Conservation (phyloP, 53 echinoderm and acorn worm genomes). For the Arbacia lixula region DNA sequence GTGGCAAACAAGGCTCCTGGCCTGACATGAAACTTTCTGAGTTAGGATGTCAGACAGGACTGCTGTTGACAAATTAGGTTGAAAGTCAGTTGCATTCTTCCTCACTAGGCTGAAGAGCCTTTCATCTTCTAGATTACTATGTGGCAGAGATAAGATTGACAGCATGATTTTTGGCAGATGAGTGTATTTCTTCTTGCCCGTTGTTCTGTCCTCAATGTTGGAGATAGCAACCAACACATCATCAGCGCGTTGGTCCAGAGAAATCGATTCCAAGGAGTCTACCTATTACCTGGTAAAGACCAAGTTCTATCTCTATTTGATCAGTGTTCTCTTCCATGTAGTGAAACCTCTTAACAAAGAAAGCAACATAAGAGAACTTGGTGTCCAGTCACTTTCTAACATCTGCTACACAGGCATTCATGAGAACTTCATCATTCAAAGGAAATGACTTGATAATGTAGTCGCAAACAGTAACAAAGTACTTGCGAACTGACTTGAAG, state of each 20-base stretch:
- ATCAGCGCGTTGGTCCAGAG: conserved; percentile 44
- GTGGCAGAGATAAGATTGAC: background rate
- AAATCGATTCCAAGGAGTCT: background rate
- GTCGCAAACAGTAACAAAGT: conserved; percentile 56
- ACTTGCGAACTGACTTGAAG: conserved; percentile 43
- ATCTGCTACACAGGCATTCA: conserved; percentile 55
- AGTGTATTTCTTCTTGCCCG: conserved; percentile 15
- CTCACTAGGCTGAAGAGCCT: conserved; percentile 47
- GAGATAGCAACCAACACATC: conserved; percentile 50
- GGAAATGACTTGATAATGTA: conserved; percentile 57
- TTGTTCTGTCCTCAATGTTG: conserved; percentile 49
- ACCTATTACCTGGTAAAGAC: conserved; percentile 44
- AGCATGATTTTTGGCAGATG: conserved; percentile 38
- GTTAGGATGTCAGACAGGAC: conserved; percentile 28
- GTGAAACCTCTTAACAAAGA: conserved; percentile 45
- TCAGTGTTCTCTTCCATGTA: conserved; percentile 54
- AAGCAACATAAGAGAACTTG: conserved; percentile 51
- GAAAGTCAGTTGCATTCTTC: conserved; percentile 50
- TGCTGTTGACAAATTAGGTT: conserved; percentile 25
- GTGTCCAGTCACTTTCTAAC: conserved; percentile 38
- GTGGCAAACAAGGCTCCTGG: conserved; percentile 33
- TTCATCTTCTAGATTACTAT: conserved; percentile 55
- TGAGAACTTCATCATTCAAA: conserved; percentile 49
- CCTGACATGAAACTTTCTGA: background rate
- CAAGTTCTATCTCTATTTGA: conserved; percentile 50